A percentile compares a stretch with the other conserved stretches of the same genome.
phyloP scores from a whole-genome alignment of 2,797 vertebrate species.

The Momotus momota region DNA sequence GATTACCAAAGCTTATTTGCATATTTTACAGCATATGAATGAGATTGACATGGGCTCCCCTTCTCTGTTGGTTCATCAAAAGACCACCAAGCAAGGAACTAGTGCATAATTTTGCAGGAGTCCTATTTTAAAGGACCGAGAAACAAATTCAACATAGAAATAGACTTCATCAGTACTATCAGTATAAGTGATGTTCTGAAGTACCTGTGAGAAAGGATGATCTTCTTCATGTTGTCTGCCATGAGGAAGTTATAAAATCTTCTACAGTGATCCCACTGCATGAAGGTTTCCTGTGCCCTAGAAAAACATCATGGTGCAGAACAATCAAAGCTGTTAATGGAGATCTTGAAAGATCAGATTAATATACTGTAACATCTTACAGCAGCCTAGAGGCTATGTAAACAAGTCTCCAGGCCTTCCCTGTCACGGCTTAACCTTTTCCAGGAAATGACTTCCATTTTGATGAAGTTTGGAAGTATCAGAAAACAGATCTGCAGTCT shows the following conservation, averaged over 20 bases:
- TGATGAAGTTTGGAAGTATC: neutral
- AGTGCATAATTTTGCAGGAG: neutral
- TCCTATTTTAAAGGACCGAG: neutral
- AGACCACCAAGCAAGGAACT: neutral
- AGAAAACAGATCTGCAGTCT: slow-evolving; percentile 18
- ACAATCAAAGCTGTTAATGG: slow-evolving; percentile 19
- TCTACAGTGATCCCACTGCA: slow-evolving; percentile 98
- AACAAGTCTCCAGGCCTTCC: neutral
- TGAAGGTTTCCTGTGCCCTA: slow-evolving; percentile 97
- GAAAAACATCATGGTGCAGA: neutral
- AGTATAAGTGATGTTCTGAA: neutral
- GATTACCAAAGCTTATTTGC: neutral
- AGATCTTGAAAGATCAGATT: neutral
- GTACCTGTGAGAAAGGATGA: slow-evolving; percentile 97
- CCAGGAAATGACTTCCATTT: slow-evolving; percentile 5
- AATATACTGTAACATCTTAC: neutral
- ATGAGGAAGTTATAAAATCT: slow-evolving; percentile 99
- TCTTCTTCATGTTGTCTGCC: slow-evolving; percentile 99
- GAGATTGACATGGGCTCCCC: neutral
- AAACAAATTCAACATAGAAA: neutral
- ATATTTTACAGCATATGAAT: neutral
- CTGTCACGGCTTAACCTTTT: slow-evolving; percentile 11
- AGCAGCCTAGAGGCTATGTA: neutral
- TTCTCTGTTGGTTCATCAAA: neutral
- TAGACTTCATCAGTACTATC: neutral